Evolutionary conservation across 2,888 invertebrate species (phyloP).

Genomic region (Yponomeuta evonymella): DNA sequence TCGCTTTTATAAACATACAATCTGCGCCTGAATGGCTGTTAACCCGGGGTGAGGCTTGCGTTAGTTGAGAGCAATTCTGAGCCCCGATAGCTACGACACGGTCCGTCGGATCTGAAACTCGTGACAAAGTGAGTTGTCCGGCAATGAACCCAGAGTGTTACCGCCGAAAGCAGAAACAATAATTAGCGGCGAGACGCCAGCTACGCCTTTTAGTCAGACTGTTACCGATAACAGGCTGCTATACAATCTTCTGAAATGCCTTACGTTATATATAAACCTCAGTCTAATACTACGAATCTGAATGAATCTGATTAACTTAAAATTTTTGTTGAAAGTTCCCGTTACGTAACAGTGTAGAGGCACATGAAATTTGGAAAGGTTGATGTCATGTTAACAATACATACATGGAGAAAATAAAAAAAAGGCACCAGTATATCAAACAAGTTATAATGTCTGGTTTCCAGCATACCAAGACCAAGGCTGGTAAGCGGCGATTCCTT

Average conservation of each 20-base stretch:
- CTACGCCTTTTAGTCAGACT: slow-evolving; percentile 37
- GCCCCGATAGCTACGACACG: not conserved
- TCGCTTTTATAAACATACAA: too few species aligned
- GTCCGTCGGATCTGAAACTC: not conserved
- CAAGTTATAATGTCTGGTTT: not conserved
- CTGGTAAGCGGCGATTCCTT: not conserved
- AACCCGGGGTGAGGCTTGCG: too few species aligned
- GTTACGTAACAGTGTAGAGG: too few species aligned
- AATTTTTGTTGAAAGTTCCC: too few species aligned
- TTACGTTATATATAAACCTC: not conserved
- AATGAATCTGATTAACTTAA: too few species aligned
- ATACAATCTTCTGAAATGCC: slow-evolving; percentile 8
- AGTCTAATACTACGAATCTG: too few species aligned
- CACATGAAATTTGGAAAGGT: too few species aligned
- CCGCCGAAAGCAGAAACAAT: slow-evolving; percentile 49
- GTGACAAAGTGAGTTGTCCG: slow-evolving; percentile 43
- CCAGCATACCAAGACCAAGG: not conserved
- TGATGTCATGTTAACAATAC: too few species aligned
- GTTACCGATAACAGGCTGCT: slow-evolving; percentile 17
- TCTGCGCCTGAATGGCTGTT: too few species aligned
- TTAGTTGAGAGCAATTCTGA: not conserved
- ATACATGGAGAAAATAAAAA: too few species aligned
- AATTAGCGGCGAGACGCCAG: slow-evolving; percentile 57
- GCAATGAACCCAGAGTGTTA: slow-evolving; percentile 60
- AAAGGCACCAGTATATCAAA: too few species aligned